phyloP scores from a whole-genome alignment of 2,113 vertebrate species.

The Xyliphius kryptos region DNA sequence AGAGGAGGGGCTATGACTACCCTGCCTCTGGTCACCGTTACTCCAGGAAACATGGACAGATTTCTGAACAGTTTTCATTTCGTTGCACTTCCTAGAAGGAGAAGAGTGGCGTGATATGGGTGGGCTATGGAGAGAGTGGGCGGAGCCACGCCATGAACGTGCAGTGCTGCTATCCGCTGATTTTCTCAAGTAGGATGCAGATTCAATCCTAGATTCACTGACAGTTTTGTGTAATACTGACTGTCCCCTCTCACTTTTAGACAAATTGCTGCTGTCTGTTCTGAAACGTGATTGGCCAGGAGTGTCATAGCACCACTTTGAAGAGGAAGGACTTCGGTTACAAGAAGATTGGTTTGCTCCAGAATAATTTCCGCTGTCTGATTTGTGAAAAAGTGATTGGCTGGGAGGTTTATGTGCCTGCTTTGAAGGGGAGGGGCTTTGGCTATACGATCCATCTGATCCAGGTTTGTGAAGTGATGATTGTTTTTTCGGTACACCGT shows the following conservation, averaged over 20 bases:
- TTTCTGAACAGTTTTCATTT: constrained; percentile 35
- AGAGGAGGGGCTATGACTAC: constrained; percentile 28
- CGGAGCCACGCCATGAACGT: constrained; percentile 44
- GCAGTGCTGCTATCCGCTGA: constrained; percentile 40
- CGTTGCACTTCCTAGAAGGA: constrained; percentile 42
- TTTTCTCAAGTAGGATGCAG: constrained; percentile 42
- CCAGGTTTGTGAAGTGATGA: constrained; percentile 47
- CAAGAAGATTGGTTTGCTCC: too few relatives aligned
- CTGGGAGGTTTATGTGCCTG: constrained; percentile 40
- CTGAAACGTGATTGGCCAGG: too few relatives aligned
- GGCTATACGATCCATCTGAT: constrained; percentile 32
- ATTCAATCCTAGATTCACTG: constrained; percentile 40
- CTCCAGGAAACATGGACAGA: constrained; percentile 31
- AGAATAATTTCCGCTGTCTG: constrained; percentile 37
- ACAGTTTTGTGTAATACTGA: constrained; percentile 48
- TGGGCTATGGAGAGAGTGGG: constrained; percentile 48
- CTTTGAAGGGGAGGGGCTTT: constrained; percentile 38
- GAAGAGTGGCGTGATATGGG: constrained; percentile 53
- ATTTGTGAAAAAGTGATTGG: constrained; percentile 31
- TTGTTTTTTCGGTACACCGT: constrained; percentile 46
- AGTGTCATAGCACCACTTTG: too few relatives aligned
- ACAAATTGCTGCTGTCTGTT: too few relatives aligned
- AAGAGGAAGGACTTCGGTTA: too few relatives aligned
- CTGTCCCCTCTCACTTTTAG: constrained; percentile 45
- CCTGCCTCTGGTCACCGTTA: constrained; percentile 10